Base-by-base conservation (phyloP, 2,888 invertebrate species). In the Erannis defoliaria region DNA sequence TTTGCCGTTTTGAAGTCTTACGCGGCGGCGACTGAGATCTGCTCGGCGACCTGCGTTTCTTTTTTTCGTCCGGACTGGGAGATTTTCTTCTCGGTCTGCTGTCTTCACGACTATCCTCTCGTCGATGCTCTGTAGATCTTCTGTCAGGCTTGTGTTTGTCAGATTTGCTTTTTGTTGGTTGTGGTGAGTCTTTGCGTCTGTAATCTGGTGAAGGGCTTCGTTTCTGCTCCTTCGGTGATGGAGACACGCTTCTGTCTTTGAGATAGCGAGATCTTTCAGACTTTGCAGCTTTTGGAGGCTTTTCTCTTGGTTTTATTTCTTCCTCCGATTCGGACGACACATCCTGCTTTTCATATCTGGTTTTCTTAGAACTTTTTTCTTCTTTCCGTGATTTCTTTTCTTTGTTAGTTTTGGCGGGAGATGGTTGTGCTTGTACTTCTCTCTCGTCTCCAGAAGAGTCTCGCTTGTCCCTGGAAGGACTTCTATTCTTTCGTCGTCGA, bases 261-360 rank as follows among this genome's bases (percentile, higher is more conserved):
- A 82, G 72, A 64, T 82, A 78, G 37, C 80, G 80, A 29, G 74
- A 71, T 66, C 81, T 82, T 21, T 53, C 56, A 2, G 43, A 35
- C 26, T 62, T 62, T 29, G 35, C 43, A 55, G 69, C 77, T 65
- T 80, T 84, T 8, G 69, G 59, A 55, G 55, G 62, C 62, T 78
- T 85, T 21, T 80, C 80, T 55, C 66, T 79, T n/a, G 72, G 80
- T 71, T 81, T 85, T 5, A 76, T 72, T 64, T 89, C 89, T 0
- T 74, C 38, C 35, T 89, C 89, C 0, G 89, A 85, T 61, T 88
- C 90, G 0, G 88, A 84, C 0, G 86, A 82, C 0, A 82, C 72
- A 10, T 82, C 78, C 43, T 76, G 75, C 64, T 74, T 77, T 37
- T 81, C 80, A 1, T 75, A 61, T 60, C 69, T 81, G 1, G 78